Conservation (phyloP, 2,113 vertebrate genomes). For the Ciconia maguari region DNA sequence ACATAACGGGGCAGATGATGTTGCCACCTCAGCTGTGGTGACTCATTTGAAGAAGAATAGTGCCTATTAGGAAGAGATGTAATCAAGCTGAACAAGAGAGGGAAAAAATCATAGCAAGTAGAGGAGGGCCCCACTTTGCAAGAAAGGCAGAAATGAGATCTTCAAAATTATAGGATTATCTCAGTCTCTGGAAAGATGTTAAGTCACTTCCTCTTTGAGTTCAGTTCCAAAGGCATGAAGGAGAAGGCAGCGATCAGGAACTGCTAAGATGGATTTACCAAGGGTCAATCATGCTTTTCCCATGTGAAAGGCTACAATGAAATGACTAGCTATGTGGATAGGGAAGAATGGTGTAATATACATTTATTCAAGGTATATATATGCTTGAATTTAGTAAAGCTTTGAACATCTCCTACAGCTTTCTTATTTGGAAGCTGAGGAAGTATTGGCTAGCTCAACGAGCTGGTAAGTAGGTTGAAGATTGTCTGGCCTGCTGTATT, state of each 20-base stretch:
- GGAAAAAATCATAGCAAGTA: background rate
- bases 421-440: background rate
- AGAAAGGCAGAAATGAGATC: background rate
- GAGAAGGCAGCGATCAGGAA: background rate
- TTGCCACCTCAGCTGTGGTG: background rate
- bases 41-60: background rate
- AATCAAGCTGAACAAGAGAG: background rate
- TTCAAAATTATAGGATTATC: background rate
- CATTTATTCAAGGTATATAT: background rate
- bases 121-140: background rate
- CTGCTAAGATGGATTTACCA: background rate
- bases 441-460: background rate
- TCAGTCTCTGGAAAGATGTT: background rate
- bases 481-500: background rate
- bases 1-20: background rate
- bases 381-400: background rate
- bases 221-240: background rate
- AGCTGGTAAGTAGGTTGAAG: background rate
- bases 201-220: background rate
- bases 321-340: background rate
- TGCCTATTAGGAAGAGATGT: background rate
- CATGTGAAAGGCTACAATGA: background rate
- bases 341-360: background rate
- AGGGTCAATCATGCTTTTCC: background rate
- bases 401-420: background rate